Base-by-base conservation (phyloP, 2,888 invertebrate species). In the Graphium colonna region DNA sequence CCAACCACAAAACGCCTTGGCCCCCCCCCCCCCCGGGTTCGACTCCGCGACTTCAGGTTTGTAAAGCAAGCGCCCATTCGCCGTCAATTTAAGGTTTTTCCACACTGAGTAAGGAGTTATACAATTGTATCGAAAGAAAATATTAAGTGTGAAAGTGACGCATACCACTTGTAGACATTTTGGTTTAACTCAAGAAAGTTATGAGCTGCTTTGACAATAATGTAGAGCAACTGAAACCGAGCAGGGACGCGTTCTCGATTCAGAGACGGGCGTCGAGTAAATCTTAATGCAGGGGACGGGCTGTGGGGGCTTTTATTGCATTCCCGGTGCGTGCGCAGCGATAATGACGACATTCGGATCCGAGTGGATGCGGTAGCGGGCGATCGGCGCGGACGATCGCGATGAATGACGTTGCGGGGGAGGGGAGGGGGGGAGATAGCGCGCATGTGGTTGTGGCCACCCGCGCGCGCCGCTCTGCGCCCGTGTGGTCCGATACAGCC, bases 361-460 rank as follows among this genome's bases (percentile, higher is more conserved):
- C 82, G 79, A 84, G 82, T 78, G 77, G 78, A 76, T 76, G 80
- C 79, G 81, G 82, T 84, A 84, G 84, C 79, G 73, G 63, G 67
- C 78, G 84, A 87, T 82, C 84, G 75, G 75, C 66, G 74, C 73
- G 77, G 80, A 77, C 85, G 85, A 86, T 88, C 83, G 80, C 87
- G 82, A 87, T 89, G 88, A 88, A 89, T 89, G 88, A 88, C 88
- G 86, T 84, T 67, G 73, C 65, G 67, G 61, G 55, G 54, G 41
- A 52, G 55, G 69, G 67, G 71, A 65, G 58, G 73, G 71, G 75
- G 73, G 69, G 58, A 66, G 51, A 61, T 60, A 36, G n/a, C 78
- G 80, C 78, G 73, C 77, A 82, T 79, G 86, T 87, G 82, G 83
- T 84, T 82, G 86, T 79, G 82, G 75, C 91, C 91, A 90, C 91